These are phyloP conservation scores for Stichodactyla helianthus DNA, from an alignment of 64 coral and sea anemone species.

Conservation along the genomic window DNA sequence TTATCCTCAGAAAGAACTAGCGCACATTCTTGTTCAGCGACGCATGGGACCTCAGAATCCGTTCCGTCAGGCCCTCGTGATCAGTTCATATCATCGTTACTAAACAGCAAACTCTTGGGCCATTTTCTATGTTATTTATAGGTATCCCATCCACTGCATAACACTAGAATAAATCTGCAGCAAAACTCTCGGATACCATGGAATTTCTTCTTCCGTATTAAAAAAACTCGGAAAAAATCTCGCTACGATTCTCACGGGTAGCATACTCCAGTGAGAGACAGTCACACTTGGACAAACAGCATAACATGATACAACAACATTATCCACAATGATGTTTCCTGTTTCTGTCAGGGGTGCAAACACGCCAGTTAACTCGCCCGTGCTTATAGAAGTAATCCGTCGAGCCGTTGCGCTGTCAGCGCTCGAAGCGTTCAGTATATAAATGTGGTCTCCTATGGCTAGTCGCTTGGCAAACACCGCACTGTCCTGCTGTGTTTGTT, in stretches of 20 bases:
- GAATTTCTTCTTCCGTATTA: conserved; percentile 28
- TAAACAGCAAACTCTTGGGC: neutral
- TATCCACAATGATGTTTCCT: conserved; percentile 67
- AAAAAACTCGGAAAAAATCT: conserved; percentile 44
- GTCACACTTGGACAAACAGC: conserved; percentile 46
- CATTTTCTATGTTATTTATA: neutral
- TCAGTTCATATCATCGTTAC: neutral
- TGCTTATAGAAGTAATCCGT: conserved; percentile 25
- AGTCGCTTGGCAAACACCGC: conserved; percentile 46
- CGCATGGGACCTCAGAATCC: neutral
- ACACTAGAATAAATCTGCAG: neutral
- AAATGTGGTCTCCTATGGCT: conserved; percentile 63
- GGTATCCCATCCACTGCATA: neutral
- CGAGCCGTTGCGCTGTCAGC: conserved; percentile 43
- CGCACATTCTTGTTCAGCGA: neutral
- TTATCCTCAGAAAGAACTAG: neutral
- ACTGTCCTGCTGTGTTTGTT: conserved; percentile 52
- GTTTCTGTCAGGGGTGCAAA: conserved; percentile 81
- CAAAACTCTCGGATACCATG: conserved; percentile 67
- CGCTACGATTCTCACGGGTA: conserved; percentile 45
- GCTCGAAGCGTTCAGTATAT: conserved; percentile 30
- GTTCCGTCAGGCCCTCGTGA: neutral
- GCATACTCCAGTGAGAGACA: conserved; percentile 70
- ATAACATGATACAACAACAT: conserved; percentile 65
- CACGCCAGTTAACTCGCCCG: conserved; percentile 26